phyloP scores from a whole-genome alignment of 1,140 invertebrate genomes.

The Magallana ariakensis region DNA sequence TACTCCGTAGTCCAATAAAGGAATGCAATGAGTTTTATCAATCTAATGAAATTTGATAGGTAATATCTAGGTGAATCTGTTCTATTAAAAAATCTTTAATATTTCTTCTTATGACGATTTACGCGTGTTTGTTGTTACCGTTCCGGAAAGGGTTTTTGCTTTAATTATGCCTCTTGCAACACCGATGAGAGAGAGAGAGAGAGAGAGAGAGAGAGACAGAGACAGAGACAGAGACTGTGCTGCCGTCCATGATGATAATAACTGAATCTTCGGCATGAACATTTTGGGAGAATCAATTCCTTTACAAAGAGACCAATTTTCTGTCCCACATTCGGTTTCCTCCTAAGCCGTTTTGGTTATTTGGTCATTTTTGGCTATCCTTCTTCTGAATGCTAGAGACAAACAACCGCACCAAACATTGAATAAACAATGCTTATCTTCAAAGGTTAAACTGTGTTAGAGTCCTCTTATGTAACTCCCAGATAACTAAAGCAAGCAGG shows the following conservation, averaged over 20 bases:
- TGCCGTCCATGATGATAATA: too few relatives aligned
- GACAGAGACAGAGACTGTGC: too few relatives aligned
- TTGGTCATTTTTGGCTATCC: neutral
- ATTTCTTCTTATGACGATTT: neutral
- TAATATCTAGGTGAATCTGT: constrained; percentile 23
- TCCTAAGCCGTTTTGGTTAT: too few relatives aligned
- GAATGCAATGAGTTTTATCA: constrained; percentile 20
- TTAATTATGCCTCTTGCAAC: too few relatives aligned
- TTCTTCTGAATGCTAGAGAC: constrained; percentile 12
- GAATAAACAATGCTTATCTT: constrained; percentile 31
- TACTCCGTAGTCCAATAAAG: neutral
- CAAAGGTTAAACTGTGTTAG: constrained; percentile 31
- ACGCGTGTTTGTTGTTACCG: neutral
- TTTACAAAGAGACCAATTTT: too few relatives aligned
- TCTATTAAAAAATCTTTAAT: neutral
- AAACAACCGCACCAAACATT: constrained; percentile 29
- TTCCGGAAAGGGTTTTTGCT: too few relatives aligned
- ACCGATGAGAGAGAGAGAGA: too few relatives aligned
- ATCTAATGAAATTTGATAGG: constrained; percentile 34
- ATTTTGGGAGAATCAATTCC: too few relatives aligned
- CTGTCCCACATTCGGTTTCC: too few relatives aligned
- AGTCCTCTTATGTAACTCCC: constrained; percentile 24
- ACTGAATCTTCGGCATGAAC: too few relatives aligned
- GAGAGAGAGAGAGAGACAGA: too few relatives aligned
- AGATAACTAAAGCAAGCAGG: neutral